Conservation (phyloP, 2,888 invertebrate genomes). For the Chrysomela aeneicollis region DNA sequence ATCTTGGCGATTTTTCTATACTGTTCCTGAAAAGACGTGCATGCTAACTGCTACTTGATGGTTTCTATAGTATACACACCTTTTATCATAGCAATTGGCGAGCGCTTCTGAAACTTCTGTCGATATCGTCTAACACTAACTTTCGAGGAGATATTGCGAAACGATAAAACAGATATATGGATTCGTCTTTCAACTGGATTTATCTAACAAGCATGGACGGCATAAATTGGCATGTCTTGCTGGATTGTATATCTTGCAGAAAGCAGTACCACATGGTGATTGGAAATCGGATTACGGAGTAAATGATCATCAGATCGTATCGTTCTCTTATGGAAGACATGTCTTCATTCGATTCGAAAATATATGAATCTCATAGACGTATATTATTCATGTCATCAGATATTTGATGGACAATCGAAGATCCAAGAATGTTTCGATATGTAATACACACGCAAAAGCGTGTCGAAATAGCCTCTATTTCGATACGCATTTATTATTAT, state of each 20-base stretch:
- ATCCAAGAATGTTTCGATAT: too few species aligned
- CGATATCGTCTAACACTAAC: constrained; percentile 20
- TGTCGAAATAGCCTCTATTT: too few species aligned
- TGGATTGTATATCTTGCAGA: background rate
- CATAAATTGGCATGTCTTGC: background rate
- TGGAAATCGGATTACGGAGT: background rate
- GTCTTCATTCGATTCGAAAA: background rate
- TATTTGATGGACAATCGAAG: too few species aligned
- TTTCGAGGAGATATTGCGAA: constrained; percentile 22
- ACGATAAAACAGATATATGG: constrained; percentile 24
- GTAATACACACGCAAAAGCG: too few species aligned
- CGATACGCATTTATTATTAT: too few species aligned
- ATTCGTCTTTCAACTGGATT: constrained; percentile 13
- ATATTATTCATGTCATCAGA: too few species aligned
- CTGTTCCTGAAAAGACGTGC: too few species aligned
- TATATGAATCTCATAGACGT: background rate
- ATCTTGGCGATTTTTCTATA: too few species aligned
- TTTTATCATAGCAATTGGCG: background rate
- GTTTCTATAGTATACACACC: background rate
- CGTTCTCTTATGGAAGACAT: background rate
- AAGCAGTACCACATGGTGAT: background rate
- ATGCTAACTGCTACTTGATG: too few species aligned
- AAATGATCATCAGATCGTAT: background rate
- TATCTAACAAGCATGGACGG: background rate
- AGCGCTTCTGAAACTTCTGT: constrained; percentile 23